Conservation (phyloP, 2,888 invertebrate genomes). For the Unio delphinus region DNA sequence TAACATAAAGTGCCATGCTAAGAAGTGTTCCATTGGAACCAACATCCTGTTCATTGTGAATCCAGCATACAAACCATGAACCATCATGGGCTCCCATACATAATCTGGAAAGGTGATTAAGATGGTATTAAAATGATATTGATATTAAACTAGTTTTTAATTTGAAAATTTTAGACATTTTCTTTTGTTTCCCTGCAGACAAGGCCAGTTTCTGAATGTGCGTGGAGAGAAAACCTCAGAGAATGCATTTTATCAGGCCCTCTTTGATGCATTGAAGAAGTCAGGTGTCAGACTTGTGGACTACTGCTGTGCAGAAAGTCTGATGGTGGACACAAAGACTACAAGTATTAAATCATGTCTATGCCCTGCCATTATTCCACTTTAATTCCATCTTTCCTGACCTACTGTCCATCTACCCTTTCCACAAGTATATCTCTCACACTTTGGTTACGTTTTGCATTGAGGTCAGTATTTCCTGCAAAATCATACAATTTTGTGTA, state of each 20-base stretch:
- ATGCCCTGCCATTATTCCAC: not conserved
- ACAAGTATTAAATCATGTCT: not conserved
- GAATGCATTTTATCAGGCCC: conserved; percentile 59
- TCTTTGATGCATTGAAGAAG: conserved; percentile 39
- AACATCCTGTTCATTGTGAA: too few relatives aligned
- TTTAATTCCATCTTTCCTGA: not conserved
- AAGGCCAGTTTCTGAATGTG: conserved; percentile 70
- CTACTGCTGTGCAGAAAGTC: conserved; percentile 65
- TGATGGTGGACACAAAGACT: conserved; percentile 38
- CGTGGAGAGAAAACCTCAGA: conserved; percentile 70
- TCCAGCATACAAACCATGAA: too few relatives aligned
- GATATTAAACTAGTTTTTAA: not conserved
- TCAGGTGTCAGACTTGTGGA: conserved; percentile 51
- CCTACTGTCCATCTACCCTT: too few relatives aligned
- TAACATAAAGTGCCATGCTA: too few relatives aligned
- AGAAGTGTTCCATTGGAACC: too few relatives aligned
- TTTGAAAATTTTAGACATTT: not conserved
- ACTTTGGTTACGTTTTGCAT: too few relatives aligned
- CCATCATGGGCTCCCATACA: too few relatives aligned
- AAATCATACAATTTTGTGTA: too few relatives aligned
- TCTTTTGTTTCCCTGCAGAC: conserved; percentile 35
- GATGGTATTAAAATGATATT: too few relatives aligned
- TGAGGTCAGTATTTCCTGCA: too few relatives aligned
- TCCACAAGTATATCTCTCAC: too few relatives aligned
- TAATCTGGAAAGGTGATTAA: too few relatives aligned